Conservation (phyloP, 2,797 vertebrate species). For the Ctenochaetus hawaiiensis region DNA sequence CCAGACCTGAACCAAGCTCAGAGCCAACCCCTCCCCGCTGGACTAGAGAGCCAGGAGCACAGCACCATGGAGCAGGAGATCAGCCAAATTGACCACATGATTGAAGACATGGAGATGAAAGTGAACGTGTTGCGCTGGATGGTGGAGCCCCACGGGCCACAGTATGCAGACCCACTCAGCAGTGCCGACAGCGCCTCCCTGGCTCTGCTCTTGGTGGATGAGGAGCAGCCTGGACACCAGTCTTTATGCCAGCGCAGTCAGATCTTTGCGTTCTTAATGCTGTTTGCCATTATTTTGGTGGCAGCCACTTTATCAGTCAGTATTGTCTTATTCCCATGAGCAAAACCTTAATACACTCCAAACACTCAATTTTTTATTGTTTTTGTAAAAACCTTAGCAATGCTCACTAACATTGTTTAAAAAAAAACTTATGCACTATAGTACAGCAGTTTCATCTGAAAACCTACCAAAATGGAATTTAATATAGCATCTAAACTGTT, state of each 20-base stretch:
- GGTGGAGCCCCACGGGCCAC: slow-evolving; percentile 74
- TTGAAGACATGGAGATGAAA: slow-evolving; percentile 85
- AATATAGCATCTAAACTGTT: background rate
- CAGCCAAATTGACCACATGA: slow-evolving; percentile 73
- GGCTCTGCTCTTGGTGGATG: slow-evolving; percentile 76
- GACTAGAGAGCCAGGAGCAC: slow-evolving; percentile 78
- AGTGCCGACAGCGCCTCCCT: slow-evolving; percentile 78
- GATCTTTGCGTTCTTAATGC: slow-evolving; percentile 60
- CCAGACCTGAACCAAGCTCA: slow-evolving; percentile 69
- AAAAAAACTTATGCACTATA: slow-evolving; percentile 14
- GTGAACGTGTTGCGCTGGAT: slow-evolving; percentile 83
- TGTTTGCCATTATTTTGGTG: slow-evolving; percentile 55
- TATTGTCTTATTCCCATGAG: slow-evolving; percentile 73
- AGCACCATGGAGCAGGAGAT: slow-evolving; percentile 81
- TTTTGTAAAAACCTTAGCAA: slow-evolving; percentile 23
- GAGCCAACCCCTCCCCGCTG: slow-evolving; percentile 32
- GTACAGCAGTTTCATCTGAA: slow-evolving; percentile 11
- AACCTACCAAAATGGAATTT: background rate
- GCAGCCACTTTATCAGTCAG: slow-evolving; percentile 73
- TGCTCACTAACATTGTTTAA: slow-evolving; percentile 5
- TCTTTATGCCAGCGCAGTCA: slow-evolving; percentile 58
- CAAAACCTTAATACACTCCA: slow-evolving; percentile 39
- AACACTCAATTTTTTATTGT: background rate
- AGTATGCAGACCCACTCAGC: slow-evolving; percentile 79
- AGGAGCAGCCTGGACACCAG: slow-evolving; percentile 66